Conservation (phyloP, 2,113 vertebrate genomes). For the Pundamilia nyererei region DNA sequence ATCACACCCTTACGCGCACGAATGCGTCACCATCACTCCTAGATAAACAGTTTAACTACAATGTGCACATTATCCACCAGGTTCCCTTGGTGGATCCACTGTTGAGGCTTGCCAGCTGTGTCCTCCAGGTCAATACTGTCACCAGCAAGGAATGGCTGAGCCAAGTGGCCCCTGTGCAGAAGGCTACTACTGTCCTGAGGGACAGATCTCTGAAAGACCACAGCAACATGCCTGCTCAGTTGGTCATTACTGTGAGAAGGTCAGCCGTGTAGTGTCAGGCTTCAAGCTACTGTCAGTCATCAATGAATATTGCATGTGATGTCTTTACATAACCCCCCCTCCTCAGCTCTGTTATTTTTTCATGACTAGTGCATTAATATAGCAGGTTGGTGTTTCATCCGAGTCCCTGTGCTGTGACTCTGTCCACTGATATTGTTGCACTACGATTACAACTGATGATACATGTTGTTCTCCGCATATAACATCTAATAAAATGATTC, state of each 20-base stretch:
- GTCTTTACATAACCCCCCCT: not conserved
- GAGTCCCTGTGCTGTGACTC: not conserved
- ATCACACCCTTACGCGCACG: not conserved
- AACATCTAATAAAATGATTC: not conserved
- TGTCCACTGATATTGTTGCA: not conserved
- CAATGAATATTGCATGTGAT: constrained; percentile 4
- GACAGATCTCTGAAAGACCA: constrained; percentile 64
- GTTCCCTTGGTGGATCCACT: constrained; percentile 39
- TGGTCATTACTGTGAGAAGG: constrained; percentile 76
- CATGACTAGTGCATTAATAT: not conserved
- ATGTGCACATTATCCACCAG: constrained; percentile 23
- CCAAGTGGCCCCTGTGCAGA: constrained; percentile 68
- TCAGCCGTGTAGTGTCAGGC: constrained; percentile 27
- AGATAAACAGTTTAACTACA: not conserved
- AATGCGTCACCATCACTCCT: not conserved
- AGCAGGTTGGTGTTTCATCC: not conserved
- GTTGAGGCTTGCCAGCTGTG: constrained; percentile 59
- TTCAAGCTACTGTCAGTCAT: constrained; percentile 28
- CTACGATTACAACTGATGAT: not conserved
- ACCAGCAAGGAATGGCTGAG: constrained; percentile 34
- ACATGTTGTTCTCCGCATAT: not conserved
- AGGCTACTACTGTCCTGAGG: constrained; percentile 72
- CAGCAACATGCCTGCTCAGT: constrained; percentile 64
- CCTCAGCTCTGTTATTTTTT: not conserved
- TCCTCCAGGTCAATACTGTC: constrained; percentile 69